A percentile compares a stretch with the other conserved stretches of the same genome.
phyloP scores from a whole-genome alignment of 2,113 vertebrate species.

The Ivindomyrus marchei region DNA sequence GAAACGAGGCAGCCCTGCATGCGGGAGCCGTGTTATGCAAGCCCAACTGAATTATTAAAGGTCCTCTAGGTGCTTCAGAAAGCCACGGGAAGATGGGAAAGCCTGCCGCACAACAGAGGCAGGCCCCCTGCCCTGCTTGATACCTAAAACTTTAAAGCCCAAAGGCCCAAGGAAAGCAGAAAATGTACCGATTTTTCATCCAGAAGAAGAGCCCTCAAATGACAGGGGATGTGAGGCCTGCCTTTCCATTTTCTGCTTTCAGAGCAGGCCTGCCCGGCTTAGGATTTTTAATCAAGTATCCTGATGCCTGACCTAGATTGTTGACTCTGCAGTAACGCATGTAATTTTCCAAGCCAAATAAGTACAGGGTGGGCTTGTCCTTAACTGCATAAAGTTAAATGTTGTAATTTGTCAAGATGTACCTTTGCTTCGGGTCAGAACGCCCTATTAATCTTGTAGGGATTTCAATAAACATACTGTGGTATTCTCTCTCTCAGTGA shows the following conservation, averaged over 20 bases:
- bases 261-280: neutral
- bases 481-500: neutral
- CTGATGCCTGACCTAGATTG: constrained; percentile 2
- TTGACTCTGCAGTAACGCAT: neutral
- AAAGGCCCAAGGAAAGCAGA: neutral
- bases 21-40: constrained; percentile 36
- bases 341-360: neutral
- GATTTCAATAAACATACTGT: neutral
- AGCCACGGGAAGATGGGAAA: neutral
- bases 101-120: neutral
- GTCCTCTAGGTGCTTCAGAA: constrained; percentile 3
- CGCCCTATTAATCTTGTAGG: neutral
- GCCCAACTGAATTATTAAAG: constrained; percentile 49
- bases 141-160: constrained; percentile 7
- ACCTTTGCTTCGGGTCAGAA: neutral
- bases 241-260: neutral
- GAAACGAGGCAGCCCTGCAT: constrained; percentile 28
- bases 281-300: constrained; percentile 13
- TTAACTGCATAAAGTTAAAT: constrained; percentile 9
- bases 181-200: constrained; percentile 2
- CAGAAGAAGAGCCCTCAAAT: neutral
- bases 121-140: neutral
- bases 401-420: constrained; percentile 2
- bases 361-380: neutral
- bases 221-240: neutral